Conservation (phyloP, 2,888 invertebrate genomes). For the Philonicus albiceps region DNA sequence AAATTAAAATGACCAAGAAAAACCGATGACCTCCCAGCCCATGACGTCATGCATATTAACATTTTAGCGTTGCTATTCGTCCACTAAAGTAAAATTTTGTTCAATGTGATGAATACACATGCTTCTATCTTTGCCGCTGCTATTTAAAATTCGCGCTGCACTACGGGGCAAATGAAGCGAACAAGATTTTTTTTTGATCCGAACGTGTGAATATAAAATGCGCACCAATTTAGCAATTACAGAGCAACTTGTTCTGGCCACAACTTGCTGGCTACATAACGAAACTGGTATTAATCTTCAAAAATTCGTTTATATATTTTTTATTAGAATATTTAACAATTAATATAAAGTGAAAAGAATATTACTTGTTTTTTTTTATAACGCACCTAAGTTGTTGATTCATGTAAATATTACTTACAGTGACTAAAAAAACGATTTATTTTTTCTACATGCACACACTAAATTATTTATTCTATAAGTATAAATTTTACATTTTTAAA, state of each 20-base stretch:
- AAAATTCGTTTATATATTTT: background rate
- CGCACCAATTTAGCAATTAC: slow-evolving; percentile 26
- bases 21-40: slow-evolving; percentile 40
- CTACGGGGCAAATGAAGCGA: slow-evolving; percentile 25
- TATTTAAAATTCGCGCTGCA: slow-evolving; percentile 39
- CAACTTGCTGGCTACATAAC: background rate
- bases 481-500: too few relatives aligned
- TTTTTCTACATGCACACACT: too few relatives aligned
- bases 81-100: slow-evolving; percentile 5
- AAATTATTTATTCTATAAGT: too few relatives aligned
- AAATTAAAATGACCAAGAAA: slow-evolving; percentile 42
- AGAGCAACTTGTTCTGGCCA: slow-evolving; percentile 15
- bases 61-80: background rate
- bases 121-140: background rate
- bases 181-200: background rate
- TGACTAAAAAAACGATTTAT: too few relatives aligned
- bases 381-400: too few relatives aligned
- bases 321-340: too few relatives aligned
- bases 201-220: slow-evolving; percentile 37
- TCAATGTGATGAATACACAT: slow-evolving; percentile 3
- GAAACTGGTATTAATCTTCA: background rate
- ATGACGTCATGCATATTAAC: slow-evolving; percentile 44
- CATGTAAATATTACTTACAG: too few relatives aligned
- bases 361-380: too few relatives aligned
- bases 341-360: too few relatives aligned